These are phyloP conservation scores for Chunga burmeisteri DNA, from an alignment of 2,113 vertebrate genomes.

Conservation along the genomic window DNA sequence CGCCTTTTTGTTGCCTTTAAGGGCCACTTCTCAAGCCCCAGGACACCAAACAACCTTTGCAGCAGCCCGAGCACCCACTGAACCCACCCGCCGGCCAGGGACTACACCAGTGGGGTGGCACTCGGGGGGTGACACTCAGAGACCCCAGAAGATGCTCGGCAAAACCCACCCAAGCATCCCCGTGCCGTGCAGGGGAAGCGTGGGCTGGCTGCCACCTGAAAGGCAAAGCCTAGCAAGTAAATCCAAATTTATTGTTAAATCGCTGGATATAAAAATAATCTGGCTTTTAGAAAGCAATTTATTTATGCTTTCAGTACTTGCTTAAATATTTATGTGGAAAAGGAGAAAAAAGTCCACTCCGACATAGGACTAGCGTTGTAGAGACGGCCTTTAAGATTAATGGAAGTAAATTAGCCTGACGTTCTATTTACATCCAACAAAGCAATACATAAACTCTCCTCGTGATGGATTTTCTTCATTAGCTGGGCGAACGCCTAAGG, in stretches of 20 bases:
- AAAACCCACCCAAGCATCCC: neutral
- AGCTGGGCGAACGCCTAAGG: neutral
- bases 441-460: slow-evolving; percentile 43
- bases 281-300: slow-evolving; percentile 47
- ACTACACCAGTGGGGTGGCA: neutral
- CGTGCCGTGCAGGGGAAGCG: rapidly evolving
- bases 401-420: slow-evolving; percentile 58
- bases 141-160: neutral
- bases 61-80: neutral
- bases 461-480: slow-evolving; percentile 69
- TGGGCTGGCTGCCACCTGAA: neutral
- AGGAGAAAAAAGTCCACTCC: neutral
- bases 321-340: slow-evolving; percentile 44
- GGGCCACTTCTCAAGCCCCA: neutral
- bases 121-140: rapidly evolving
- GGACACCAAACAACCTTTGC: neutral
- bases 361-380: neutral
- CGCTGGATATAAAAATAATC: slow-evolving; percentile 25
- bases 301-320: slow-evolving; percentile 38
- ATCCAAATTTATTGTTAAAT: slow-evolving; percentile 26
- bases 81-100: neutral
- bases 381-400: slow-evolving; percentile 26
- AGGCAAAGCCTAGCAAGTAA: neutral
- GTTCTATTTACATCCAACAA: slow-evolving; percentile 57
- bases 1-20: neutral